Evolutionary conservation across 1,140 invertebrate species (phyloP), one percentile per base, ranked within the genome.

Genomic region (Calycopis cecrops): DNA sequence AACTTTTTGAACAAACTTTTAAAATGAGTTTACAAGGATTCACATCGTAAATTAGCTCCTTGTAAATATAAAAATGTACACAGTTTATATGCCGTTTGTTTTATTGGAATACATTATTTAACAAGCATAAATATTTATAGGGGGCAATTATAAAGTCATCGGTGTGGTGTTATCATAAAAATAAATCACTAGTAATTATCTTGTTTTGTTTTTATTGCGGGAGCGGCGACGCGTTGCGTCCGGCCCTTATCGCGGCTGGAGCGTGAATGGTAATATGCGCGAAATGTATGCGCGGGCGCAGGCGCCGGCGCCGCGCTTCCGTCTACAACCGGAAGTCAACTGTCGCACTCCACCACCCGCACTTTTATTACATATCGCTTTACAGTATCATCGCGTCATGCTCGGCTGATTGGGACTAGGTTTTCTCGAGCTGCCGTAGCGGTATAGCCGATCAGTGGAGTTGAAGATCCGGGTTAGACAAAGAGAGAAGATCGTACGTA

Each of bases 271-370:
- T 52, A 51, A 53, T 59, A 68, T 61, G 64, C 68, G 64, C 50
- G 18, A 52, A 40, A 35, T 50, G 34, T 34, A 11, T 47, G 55
- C 61, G 68, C 71, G 71, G 63, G 67, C 71, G 71, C 66, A n/a
- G n/a, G n/a, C 70, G 57, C 56, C 67, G 77, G 79, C 79, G 77
- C 79, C 81, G 57, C 59, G 49, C 60, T 82, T 85, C 79, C 81
- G 72, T 57, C 63, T 52, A 51, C 44, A 59, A 63, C 64, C 73
- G 79, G 81, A 82, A 85, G 74, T 60, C 62, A 71, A 68, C 67
- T 76, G 79, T 44, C 40, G 40, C 40, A 44, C 14, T 44, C 14
- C 40, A 44, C 40, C 16, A 44, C 14, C 40, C 17, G 9, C 9
- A 40, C 38, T 40, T 16, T 44, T 44, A 44, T 16, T 28, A 28